Evolutionary conservation across 2,888 invertebrate species (phyloP), one percentile per base, ranked within the genome.

Genomic region (Koerneria pararmatus): DNA sequence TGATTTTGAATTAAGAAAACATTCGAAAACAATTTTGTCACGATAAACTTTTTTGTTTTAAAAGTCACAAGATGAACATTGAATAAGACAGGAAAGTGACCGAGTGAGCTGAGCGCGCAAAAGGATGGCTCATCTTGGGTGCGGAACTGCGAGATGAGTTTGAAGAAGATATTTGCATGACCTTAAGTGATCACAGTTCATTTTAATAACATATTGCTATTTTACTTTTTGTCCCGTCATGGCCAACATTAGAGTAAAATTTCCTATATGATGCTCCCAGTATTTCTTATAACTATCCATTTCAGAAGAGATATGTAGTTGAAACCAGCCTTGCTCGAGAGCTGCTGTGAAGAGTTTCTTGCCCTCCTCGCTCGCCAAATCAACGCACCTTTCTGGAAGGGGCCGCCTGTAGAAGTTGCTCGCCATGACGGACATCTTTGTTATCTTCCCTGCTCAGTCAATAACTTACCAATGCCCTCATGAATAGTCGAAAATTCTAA

Each of bases 81-180:
- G n/a, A n/a, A n/a, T n/a, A n/a, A n/a, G n/a, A n/a, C n/a, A n/a
- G n/a, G n/a, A n/a, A n/a, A n/a, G n/a, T n/a, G n/a, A 72, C 85
- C 84, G 19, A 85, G 75, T 1, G 85, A 84, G 29, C 84, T 82
- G 22, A 84, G 77, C n/a, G 85, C 85, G 70, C 85, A 85, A 71
- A 79, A 85, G 0, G 84, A 84, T 6, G 85, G 85, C 48, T 85
- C 85, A 66, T 84, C 84, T 68, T 85, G 85, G 0, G 85, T 85
- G 3, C 83, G 73, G 63, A 84, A 85, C 76, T 85, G 85, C 5
- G 84, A 74, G 0, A 84, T 84, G 15, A 85, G 73, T 63, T 82
- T 79, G 73, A 85, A 84, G 71, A 84, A 84, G 54, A 83, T 81
- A 22, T 81, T 80, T 73, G 84, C 83, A 67, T 80, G 71, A 19